Evolutionary conservation across 2,888 invertebrate species (phyloP), one percentile per base, ranked within the genome.

Genomic region (Chymomyza procnemis): DNA sequence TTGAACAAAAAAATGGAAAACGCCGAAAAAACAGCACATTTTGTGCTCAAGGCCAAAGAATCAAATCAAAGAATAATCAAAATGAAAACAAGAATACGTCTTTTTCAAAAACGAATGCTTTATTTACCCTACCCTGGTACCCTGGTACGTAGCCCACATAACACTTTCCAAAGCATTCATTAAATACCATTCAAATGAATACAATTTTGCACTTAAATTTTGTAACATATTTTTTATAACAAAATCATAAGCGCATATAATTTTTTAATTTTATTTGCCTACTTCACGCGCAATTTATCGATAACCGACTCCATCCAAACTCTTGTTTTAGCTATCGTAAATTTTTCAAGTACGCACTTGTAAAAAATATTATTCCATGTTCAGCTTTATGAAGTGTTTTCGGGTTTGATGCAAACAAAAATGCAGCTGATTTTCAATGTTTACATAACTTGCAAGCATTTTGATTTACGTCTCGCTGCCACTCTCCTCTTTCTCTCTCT

Each of bases 221-320:
- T 26, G 4, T 3, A 34, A 5, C 5, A 12, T 12, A 12, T 12
- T 41, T 41, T 41, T 12, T 41, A 41, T 3, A 41, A 9, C 12
- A 41, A 41, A 41, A 3, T 41, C 34, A 41, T 9, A 41, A 50
- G 58, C 9, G 54, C 18, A 59, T 64, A 26, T 65, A 66, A 65
- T 67, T 71, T 69, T 74, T 76, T 67, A 78, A 78, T 62, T 71
- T 71, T 67, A 71, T 83, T 78, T 85, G 83, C 83, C 80, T 75
- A 80, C 85, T 83, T 83, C 70, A 83, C 81, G 79, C 73, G 70
- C 75, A 76, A 85, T 87, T 83, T 83, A 79, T 87, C 72, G 71
- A 71, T 61, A 67, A 63, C 21, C 21, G 22, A 22, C 21, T 22
- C 21, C 14, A 2, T 14, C 6, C 50, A 50, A 18, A 50, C 19